These are phyloP conservation scores for Pseudococcus longispinus DNA, from an alignment of 2,888 invertebrate species.

Conservation along the genomic window DNA sequence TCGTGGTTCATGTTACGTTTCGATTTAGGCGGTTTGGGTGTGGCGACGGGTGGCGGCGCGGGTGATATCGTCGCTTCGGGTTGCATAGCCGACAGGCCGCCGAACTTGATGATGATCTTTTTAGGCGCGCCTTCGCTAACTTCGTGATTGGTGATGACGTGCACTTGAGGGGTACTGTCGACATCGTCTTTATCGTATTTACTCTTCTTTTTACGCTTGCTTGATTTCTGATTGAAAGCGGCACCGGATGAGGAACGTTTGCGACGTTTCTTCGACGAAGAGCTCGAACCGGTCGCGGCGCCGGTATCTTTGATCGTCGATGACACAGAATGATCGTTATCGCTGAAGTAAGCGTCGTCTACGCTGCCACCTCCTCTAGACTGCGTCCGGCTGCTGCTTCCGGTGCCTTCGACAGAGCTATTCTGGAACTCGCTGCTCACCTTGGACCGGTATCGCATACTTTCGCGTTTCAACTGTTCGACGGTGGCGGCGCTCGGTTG, in stretches of 20 bases:
- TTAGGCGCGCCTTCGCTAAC: conserved; percentile 48
- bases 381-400: conserved; percentile 59
- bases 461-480: conserved; percentile 82
- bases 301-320: not conserved
- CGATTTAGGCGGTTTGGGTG: conserved; percentile 60
- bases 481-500: conserved; percentile 69
- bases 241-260: conserved; percentile 10
- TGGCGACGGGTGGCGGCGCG: conserved; percentile 54
- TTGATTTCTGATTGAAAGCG: not conserved
- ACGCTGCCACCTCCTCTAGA: not conserved
- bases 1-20: conserved; percentile 62
- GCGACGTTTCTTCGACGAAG: conserved; percentile 36
- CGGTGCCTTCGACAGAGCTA: conserved; percentile 62
- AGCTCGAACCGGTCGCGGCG: not conserved
- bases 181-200: not conserved
- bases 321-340: not conserved
- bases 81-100: conserved; percentile 61
- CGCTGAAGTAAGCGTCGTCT: not conserved
- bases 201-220: not conserved
- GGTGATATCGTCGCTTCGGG: conserved; percentile 58
- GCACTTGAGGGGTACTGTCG: conserved; percentile 21
- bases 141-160: conserved; percentile 40
- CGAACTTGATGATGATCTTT: conserved; percentile 51
- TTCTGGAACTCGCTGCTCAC: conserved; percentile 81
- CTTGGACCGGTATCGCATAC: conserved; percentile 84